Evolutionary conservation across 2,113 vertebrate species (phyloP).

Genomic region (Myotis davidii): DNA sequence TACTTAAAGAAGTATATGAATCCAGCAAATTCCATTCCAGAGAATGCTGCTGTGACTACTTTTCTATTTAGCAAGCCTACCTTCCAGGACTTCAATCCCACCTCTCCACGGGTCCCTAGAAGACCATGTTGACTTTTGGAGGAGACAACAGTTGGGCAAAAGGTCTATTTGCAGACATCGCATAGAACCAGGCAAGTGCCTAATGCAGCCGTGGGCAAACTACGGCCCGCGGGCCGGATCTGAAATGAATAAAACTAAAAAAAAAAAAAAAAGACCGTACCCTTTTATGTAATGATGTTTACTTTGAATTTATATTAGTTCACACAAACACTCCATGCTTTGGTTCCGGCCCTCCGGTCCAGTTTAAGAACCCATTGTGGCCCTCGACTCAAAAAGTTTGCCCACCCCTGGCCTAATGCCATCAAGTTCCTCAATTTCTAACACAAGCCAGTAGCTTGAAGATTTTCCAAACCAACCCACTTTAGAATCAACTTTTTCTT

Average conservation of each 20-base stretch:
- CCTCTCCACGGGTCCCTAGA: background rate
- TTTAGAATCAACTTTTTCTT: conserved; percentile 35
- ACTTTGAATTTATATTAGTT: too few relatives aligned
- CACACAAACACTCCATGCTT: too few relatives aligned
- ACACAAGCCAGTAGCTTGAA: background rate
- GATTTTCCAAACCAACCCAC: conserved; percentile 4
- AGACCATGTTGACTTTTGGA: background rate
- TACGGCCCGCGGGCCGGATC: too few relatives aligned
- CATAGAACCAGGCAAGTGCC: background rate
- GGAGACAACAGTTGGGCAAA: background rate
- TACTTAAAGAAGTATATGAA: background rate
- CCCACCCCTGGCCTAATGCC: too few relatives aligned
- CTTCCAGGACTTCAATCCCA: background rate
- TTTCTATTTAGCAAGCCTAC: background rate
- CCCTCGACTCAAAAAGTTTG: too few relatives aligned
- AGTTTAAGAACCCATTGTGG: too few relatives aligned
- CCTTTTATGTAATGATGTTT: too few relatives aligned
- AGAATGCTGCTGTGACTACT: background rate
- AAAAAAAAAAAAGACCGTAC: too few relatives aligned
- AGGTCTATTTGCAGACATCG: background rate
- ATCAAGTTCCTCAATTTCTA: conserved; percentile 12
- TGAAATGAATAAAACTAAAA: too few relatives aligned
- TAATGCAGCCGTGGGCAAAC: too few relatives aligned
- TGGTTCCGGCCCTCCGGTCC: too few relatives aligned
- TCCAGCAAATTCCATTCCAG: conserved; percentile 15